Evolutionary conservation across 2,113 vertebrate species (phyloP).

Genomic region (Hemibates koningsi): DNA sequence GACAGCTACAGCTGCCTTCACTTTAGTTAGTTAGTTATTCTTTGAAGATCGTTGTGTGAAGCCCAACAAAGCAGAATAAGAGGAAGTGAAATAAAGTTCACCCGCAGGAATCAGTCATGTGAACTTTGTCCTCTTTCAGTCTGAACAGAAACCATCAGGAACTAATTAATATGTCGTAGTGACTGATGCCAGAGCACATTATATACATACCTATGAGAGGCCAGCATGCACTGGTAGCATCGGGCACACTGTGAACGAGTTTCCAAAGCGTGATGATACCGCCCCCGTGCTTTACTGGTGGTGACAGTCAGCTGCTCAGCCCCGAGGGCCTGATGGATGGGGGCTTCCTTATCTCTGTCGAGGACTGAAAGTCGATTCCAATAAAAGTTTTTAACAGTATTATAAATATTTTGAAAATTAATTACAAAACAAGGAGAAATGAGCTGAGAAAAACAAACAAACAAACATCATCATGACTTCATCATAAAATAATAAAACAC

Average conservation of each 20-base stretch:
- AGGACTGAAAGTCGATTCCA: too few species aligned
- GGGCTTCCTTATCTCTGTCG: too few species aligned
- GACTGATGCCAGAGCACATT: background rate
- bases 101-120: fast-evolving
- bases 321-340: too few species aligned
- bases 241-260: fast-evolving
- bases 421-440: background rate
- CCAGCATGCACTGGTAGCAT: background rate
- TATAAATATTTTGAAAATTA: too few species aligned
- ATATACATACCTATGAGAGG: background rate
- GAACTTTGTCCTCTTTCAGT: background rate
- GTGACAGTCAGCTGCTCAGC: background rate
- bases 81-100: background rate
- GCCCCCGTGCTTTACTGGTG: background rate
- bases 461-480: background rate
- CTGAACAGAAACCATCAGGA: background rate
- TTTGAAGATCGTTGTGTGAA: fast-evolving
- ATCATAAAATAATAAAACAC: background rate
- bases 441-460: background rate
- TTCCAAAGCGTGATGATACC: background rate
- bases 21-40: background rate
- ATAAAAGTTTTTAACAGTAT: too few species aligned
- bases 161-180: background rate
- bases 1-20: background rate
- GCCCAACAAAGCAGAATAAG: background rate